Percentiles rank a stretch among this genome's conserved stretches.
phyloP scores from a whole-genome alignment of 2,888 invertebrate genomes.

The Incurvaria masculella region DNA sequence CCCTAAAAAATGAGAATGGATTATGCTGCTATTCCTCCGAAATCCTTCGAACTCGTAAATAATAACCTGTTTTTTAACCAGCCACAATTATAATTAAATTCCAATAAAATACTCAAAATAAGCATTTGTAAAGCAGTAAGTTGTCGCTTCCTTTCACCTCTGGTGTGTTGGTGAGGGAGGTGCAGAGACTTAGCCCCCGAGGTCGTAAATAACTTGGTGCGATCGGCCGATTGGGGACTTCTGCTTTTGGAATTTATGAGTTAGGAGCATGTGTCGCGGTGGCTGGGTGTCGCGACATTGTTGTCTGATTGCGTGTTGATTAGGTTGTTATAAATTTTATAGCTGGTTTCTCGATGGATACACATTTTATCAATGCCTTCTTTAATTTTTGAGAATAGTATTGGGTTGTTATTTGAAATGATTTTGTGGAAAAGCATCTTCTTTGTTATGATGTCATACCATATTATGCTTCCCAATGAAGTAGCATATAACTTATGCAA shows the following conservation, averaged over 20 bases:
- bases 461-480: too few species aligned
- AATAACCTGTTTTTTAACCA: conserved; percentile 14
- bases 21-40: too few species aligned
- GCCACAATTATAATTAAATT: conserved; percentile 38
- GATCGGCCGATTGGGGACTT: conserved; percentile 27
- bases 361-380: neutral
- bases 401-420: too few species aligned
- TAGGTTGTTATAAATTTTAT: conserved; percentile 50
- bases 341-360: neutral
- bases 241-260: conserved; percentile 22
- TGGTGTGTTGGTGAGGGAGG: conserved; percentile 22
- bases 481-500: too few species aligned
- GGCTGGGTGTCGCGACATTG: conserved; percentile 21
- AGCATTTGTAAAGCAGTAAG: conserved; percentile 22
- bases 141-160: conserved; percentile 22
- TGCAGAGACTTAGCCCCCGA: conserved; percentile 29
- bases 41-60: too few species aligned
- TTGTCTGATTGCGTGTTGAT: conserved; percentile 45
- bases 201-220: conserved; percentile 40
- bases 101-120: conserved; percentile 43
- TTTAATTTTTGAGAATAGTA: too few species aligned
- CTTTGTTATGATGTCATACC: too few species aligned
- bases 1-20: too few species aligned
- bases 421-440: too few species aligned
- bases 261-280: conserved; percentile 34